phyloP scores from a whole-genome alignment of 1,140 invertebrate species.

The Drosophila jambulina region DNA sequence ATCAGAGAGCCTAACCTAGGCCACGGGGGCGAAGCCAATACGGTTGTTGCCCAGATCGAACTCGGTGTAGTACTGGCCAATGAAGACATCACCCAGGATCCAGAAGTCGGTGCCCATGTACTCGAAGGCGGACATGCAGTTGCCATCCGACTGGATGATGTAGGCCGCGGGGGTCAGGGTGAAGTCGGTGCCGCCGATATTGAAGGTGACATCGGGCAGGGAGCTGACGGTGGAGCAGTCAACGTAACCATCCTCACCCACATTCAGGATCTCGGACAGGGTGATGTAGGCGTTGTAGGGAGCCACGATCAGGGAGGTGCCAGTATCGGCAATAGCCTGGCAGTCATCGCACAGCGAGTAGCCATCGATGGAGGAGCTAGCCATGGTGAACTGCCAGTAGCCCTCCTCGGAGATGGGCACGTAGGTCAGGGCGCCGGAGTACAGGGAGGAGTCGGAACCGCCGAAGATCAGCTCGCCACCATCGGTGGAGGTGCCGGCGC shows the following conservation, averaged over 20 bases:
- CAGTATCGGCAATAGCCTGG: constrained; percentile 98
- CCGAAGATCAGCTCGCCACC: constrained; percentile 80
- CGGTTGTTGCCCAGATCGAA: constrained; percentile 96
- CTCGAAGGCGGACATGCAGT: constrained; percentile 92
- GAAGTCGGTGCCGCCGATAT: constrained; percentile 92
- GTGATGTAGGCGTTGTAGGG: constrained; percentile 91
- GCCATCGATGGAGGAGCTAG: constrained; percentile 48
- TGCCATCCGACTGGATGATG: constrained; percentile 94
- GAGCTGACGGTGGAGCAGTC: constrained; percentile 90
- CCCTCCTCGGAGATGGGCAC: constrained; percentile 73
- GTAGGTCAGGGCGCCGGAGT: constrained; percentile 68
- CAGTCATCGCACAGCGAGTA: constrained; percentile 88
- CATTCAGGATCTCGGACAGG: constrained; percentile 92
- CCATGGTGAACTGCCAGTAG: constrained; percentile 85
- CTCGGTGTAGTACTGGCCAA: constrained; percentile 97
- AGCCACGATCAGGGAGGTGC: constrained; percentile 98
- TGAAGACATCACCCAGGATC: constrained; percentile 99
- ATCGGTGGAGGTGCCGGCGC: constrained; percentile 34
- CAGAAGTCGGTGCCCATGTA: constrained; percentile 92
- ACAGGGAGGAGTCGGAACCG: constrained; percentile 68
- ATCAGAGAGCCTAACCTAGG: constrained; percentile 34
- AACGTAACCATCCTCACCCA: constrained; percentile 91
- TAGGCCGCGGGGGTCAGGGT: constrained; percentile 93
- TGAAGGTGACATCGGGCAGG: constrained; percentile 92
- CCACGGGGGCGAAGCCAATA: constrained; percentile 93